Conservation (phyloP, 2,113 vertebrate genomes). For the Melanerpes aurifrons region DNA sequence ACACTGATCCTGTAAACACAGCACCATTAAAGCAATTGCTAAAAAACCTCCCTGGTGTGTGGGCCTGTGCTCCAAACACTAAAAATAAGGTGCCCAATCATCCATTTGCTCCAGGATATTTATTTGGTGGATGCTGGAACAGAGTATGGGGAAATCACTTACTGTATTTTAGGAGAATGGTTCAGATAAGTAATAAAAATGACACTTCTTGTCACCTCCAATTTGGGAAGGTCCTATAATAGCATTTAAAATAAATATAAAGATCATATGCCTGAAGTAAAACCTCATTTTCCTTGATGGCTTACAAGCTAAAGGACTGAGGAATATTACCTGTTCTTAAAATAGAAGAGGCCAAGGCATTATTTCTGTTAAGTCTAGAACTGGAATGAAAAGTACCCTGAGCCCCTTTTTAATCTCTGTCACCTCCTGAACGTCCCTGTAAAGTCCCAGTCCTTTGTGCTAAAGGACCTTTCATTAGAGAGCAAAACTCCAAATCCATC, state of each 20-base stretch:
- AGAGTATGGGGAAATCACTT: constrained; percentile 27
- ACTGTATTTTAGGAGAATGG: constrained; percentile 6
- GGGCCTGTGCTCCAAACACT: background rate
- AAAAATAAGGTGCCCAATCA: constrained; percentile 29
- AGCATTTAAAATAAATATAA: background rate
- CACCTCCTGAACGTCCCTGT: background rate
- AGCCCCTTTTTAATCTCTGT: background rate
- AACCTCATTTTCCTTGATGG: constrained; percentile 6
- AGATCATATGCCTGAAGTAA: background rate
- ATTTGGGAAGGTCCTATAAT: constrained; percentile 14
- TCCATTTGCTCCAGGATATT: constrained; percentile 25
- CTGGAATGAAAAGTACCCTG: background rate
- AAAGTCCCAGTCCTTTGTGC: background rate
- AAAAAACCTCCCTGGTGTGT: constrained; percentile 36
- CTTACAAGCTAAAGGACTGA: background rate
- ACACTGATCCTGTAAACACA: constrained; percentile 31
- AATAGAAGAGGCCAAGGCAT: background rate
- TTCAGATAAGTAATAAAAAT: background rate
- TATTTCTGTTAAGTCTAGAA: constrained; percentile 1
- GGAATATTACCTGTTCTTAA: background rate
- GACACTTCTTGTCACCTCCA: background rate
- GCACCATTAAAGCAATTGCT: constrained; percentile 42
- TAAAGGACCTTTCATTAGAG: background rate
- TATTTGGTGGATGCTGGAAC: background rate
- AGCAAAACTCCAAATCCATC: background rate